Base-by-base conservation (phyloP, 2,888 invertebrate species). In the Papilio elwesi region DNA sequence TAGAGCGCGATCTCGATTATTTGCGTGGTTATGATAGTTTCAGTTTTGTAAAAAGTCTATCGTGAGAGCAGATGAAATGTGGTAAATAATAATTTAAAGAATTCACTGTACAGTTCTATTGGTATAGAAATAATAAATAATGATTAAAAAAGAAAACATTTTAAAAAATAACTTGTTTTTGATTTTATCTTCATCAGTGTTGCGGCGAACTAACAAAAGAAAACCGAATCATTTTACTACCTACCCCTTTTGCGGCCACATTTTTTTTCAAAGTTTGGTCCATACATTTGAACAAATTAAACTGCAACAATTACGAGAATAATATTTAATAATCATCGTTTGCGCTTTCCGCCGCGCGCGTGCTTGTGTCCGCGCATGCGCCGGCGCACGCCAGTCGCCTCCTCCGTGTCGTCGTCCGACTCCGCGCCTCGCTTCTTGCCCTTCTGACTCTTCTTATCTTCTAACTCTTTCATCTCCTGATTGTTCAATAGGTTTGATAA, bases 341-440 rank as follows among this genome's bases (percentile, higher is more conserved):
- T 88, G 77, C 78, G 86, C 80, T 92, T 94, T 55, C 86, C 87
- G 74, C 86, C 85, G 74, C 90, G 90, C 69, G 86, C 87, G 43
- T 83, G 84, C 64, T 88, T 89, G 48, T 81, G 82, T 15, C 94
- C 94, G 84, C 97, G 96, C 79, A 98, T 93, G 57, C 98, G 95
- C 81, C 97, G 96, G 73, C 97, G 94, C 62, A 98, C 96, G 6
- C 98, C 98, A 0, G 94, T 89, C 52, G 97, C 96, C 79, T 96
- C 96, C 87, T 98, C 98, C 0, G 97, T 97, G 85, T 98, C 98
- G 85, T 97, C 97, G 74, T 96, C 96, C 4, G 96, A 96, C 74
- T 94, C 95, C 43, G 94, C 95, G 0, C 88, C 91, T 15, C 91
- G 91, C 77, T 94, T 94, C 80, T 88, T 95, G 77, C 95, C 95